Base-by-base conservation (phyloP, 2,113 vertebrate genomes). In the Sisor rabdophorus region DNA sequence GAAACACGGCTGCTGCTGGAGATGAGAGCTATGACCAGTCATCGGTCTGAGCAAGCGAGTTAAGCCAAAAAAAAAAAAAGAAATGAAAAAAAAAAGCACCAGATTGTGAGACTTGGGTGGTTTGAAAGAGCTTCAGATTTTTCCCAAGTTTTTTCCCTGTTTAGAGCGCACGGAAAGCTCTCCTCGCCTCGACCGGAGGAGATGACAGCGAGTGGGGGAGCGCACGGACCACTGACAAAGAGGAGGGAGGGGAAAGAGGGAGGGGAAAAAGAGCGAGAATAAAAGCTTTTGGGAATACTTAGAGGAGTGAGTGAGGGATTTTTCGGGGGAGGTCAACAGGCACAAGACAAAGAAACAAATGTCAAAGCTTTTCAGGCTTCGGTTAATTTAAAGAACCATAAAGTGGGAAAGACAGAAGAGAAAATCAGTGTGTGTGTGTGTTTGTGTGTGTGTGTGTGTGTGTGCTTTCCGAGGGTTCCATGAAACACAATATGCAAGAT, bases 281-380 rank as follows among this genome's bases (percentile, higher is more conserved):
- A 87, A 90, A 89, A 83, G 88, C 86, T 81, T 82, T 79, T 74
- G 84, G 86, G 87, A 90, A 87, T 82, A 82, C 81, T 89, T 76
- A 26, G 86, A 9, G 40, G 40, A 44, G 40, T 44, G 86, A 79
- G 81, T 83, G 86, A n/a, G n/a, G 84, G 84, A 76, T 80, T 55
- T 65, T 86, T 86, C 79, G 80, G 47, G 48, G 67, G 75, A 59
- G 53, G 76, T 80, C 80, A 86, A 87, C 86, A 85, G 79, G 83
- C 79, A 63, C 54, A 79, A 86, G 84, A 90, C 89, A 91, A 91
- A 90, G 89, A 88, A 88, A 82, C 80, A 87, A 86, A 87, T 88
- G 87, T 90, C 89, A 87, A 85, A 80, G 78, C 85, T 80, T 81
- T 86, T 80, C 80, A 83, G 76, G 86, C 87, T 61, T 60, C 72